Evolutionary conservation across 2,888 invertebrate species (phyloP).

Genomic region (Polydrusus pterygomalis): DNA sequence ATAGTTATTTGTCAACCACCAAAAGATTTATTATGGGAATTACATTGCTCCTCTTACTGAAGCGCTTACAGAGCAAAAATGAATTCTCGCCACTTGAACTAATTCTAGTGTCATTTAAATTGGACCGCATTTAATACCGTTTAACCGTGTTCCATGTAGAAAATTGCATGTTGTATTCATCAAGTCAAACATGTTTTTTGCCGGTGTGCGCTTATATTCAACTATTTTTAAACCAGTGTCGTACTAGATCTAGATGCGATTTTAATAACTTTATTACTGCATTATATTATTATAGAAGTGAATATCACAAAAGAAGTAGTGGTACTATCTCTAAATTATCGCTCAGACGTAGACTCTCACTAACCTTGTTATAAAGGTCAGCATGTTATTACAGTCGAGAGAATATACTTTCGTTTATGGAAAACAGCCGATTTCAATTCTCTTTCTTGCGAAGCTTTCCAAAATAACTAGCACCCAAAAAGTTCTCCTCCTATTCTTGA

Average conservation of each 20-base stretch:
- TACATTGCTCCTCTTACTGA: conserved; percentile 33
- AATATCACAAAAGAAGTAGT: neutral
- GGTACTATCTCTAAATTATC: too few species aligned
- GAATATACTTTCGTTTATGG: too few species aligned
- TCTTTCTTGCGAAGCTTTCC: too few species aligned
- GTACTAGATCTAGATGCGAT: neutral
- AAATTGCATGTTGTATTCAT: conserved; percentile 45
- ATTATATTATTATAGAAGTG: neutral
- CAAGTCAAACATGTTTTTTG: conserved; percentile 32
- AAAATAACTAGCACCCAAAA: too few species aligned
- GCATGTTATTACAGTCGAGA: too few species aligned
- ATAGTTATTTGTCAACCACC: conserved; percentile 55
- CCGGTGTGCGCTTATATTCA: conserved; percentile 13
- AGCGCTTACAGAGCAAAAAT: conserved; percentile 34
- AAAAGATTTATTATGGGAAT: conserved; percentile 56
- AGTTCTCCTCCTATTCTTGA: too few species aligned
- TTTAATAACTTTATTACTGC: neutral
- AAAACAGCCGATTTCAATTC: too few species aligned
- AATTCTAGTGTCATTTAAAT: conserved; percentile 53
- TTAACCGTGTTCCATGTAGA: conserved; percentile 38
- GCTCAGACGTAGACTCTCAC: too few species aligned
- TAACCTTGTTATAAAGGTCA: too few species aligned
- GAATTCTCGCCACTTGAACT: conserved; percentile 53
- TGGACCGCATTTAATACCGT: conserved; percentile 48
- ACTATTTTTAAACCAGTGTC: conserved; percentile 2